Conservation (phyloP, 2,888 invertebrate species). For the Pseudanteris insignis region DNA sequence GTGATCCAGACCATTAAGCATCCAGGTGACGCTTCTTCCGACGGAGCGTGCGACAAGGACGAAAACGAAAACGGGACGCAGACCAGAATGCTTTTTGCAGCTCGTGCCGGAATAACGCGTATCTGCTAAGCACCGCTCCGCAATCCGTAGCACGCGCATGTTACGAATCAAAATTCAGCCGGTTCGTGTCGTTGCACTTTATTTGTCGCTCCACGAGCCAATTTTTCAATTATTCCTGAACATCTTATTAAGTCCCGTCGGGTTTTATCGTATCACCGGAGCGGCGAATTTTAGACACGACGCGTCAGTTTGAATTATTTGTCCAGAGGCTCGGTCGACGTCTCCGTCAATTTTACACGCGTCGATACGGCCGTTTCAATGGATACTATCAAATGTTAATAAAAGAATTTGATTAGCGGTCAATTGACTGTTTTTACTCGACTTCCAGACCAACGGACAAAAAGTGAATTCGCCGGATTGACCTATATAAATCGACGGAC, state of each 20-base stretch:
- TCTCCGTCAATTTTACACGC: too few relatives aligned
- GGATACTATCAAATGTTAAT: too few relatives aligned
- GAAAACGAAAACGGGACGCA: slow-evolving; percentile 13
- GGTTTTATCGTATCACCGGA: too few relatives aligned
- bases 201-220: slow-evolving; percentile 21
- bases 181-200: slow-evolving; percentile 44
- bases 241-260: slow-evolving; percentile 10
- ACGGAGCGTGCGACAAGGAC: slow-evolving; percentile 48
- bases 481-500: too few relatives aligned
- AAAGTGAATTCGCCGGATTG: too few relatives aligned
- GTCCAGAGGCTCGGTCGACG: too few relatives aligned
- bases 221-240: slow-evolving; percentile 40
- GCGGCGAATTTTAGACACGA: too few relatives aligned
- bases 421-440: too few relatives aligned
- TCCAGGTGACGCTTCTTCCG: slow-evolving; percentile 48
- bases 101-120: slow-evolving; percentile 28
- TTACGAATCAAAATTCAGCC: slow-evolving; percentile 51
- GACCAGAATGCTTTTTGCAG: slow-evolving; percentile 47
- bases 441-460: too few relatives aligned
- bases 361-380: too few relatives aligned
- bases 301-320: too few relatives aligned
- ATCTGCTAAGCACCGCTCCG: slow-evolving; percentile 58
- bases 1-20: slow-evolving; percentile 63
- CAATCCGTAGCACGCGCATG: slow-evolving; percentile 63
- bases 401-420: too few relatives aligned